Percentiles rank a stretch among this genome's conserved stretches.
Conservation (phyloP, 2,797 vertebrate genomes). For the Cryptoblepharus egeriae region DNA sequence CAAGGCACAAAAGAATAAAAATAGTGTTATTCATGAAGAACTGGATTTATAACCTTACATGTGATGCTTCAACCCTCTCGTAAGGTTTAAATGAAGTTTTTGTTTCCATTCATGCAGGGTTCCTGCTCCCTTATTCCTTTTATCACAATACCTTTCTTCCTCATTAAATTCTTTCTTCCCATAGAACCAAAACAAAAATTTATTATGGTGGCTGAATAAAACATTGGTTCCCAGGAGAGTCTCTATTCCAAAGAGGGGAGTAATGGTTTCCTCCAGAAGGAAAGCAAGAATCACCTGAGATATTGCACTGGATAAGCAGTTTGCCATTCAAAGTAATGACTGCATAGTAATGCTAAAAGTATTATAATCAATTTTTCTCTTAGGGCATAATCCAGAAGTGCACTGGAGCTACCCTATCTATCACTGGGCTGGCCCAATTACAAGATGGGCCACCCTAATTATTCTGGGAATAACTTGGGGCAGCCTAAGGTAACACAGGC, state of each 20-base stretch:
- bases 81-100: constrained; percentile 53
- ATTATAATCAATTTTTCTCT: constrained; percentile 32
- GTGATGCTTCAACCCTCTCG: constrained; percentile 25
- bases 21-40: constrained; percentile 21
- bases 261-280: constrained; percentile 56
- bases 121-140: constrained; percentile 44
- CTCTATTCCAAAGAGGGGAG: constrained; percentile 37
- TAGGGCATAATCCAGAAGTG: constrained; percentile 37
- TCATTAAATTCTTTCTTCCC: constrained; percentile 46
- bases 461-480: too few species aligned
- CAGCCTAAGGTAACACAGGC: too few species aligned
- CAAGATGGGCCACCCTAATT: too few species aligned
- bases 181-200: constrained; percentile 46
- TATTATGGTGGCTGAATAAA: constrained; percentile 60
- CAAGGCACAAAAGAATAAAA: constrained; percentile 25
- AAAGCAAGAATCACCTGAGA: constrained; percentile 38
- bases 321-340: constrained; percentile 44
- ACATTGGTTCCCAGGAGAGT: too few species aligned
- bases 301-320: constrained; percentile 51
- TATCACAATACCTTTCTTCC: constrained; percentile 25
- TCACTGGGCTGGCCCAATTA: too few species aligned
- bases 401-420: too few species aligned
- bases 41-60: constrained; percentile 21
- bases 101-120: constrained; percentile 27
- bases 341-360: constrained; percentile 32